Conservation (phyloP, 2,113 vertebrate species). For the Dipodomys stephensi region DNA sequence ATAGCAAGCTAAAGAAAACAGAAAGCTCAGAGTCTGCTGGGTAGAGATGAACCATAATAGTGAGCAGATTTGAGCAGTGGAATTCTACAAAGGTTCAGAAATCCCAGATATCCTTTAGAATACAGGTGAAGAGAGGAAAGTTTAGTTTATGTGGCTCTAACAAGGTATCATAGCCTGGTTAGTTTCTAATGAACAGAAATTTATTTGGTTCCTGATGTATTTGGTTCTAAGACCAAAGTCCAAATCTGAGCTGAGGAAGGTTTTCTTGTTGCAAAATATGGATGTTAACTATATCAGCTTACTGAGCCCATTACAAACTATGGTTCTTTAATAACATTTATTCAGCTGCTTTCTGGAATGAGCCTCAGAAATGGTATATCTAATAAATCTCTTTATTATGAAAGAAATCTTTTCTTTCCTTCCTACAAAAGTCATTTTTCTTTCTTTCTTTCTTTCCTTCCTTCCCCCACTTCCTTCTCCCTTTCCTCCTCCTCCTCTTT, state of each 20-base stretch:
- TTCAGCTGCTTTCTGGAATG: slow-evolving; percentile 15
- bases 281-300: not conserved
- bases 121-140: not conserved
- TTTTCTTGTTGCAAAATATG: too few relatives aligned
- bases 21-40: not conserved
- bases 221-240: not conserved
- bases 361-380: not conserved
- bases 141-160: not conserved
- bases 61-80: not conserved
- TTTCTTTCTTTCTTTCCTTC: not conserved
- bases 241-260: too few relatives aligned
- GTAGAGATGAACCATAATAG: not conserved
- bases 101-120: not conserved
- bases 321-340: not conserved
- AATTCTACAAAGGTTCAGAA: not conserved
- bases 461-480: too few relatives aligned
- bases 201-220: not conserved
- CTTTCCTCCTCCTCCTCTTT: too few relatives aligned
- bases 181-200: not conserved
- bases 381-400: not conserved
- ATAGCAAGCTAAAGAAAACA: not conserved
- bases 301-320: not conserved
- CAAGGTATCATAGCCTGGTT: not conserved
- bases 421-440: not conserved
- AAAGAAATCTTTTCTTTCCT: not conserved